A percentile compares a stretch with the other conserved stretches of the same genome.
Evolutionary conservation across 2,888 invertebrate species (phyloP).

Genomic region (Drosophila differens): DNA sequence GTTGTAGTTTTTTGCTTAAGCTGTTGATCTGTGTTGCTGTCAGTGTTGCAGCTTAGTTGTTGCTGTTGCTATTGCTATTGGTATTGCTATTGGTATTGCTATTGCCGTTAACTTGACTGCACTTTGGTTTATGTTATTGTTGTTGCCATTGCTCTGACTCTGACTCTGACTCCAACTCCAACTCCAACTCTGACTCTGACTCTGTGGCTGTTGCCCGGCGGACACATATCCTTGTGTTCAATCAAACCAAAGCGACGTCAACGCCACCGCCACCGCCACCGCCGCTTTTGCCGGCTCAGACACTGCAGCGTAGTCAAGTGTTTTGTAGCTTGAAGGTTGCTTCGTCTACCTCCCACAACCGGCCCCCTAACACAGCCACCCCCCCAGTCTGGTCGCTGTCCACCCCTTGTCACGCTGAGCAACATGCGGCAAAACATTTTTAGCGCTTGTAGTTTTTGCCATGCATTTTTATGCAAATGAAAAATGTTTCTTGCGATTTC

Average conservation of each 20-base stretch:
- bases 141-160: constrained; percentile 39
- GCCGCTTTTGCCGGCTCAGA: constrained; percentile 3
- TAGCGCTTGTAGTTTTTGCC: constrained; percentile 76
- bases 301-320: constrained; percentile 65
- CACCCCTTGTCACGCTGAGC: constrained; percentile 46
- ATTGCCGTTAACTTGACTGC: constrained; percentile 55
- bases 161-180: constrained; percentile 3
- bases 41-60: constrained; percentile 35
- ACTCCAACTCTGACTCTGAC: background rate
- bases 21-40: constrained; percentile 55
- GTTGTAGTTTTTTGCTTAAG: constrained; percentile 28
- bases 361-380: constrained; percentile 6
- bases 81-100: constrained; percentile 15
- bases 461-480: constrained; percentile 81
- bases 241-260: constrained; percentile 68
- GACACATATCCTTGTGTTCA: constrained; percentile 72
- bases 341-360: constrained; percentile 71
- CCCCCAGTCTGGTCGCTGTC: constrained; percentile 2
- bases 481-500: constrained; percentile 80
- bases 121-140: constrained; percentile 58
- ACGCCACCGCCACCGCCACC: constrained; percentile 21
- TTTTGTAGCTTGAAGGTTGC: constrained; percentile 80
- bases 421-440: constrained; percentile 79
- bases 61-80: constrained; percentile 31
- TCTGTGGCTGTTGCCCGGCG: constrained; percentile 42